A percentile compares a stretch with the other conserved stretches of the same genome.
phyloP scores from a whole-genome alignment of 2,797 vertebrate genomes.

The Meriones psammophilus region DNA sequence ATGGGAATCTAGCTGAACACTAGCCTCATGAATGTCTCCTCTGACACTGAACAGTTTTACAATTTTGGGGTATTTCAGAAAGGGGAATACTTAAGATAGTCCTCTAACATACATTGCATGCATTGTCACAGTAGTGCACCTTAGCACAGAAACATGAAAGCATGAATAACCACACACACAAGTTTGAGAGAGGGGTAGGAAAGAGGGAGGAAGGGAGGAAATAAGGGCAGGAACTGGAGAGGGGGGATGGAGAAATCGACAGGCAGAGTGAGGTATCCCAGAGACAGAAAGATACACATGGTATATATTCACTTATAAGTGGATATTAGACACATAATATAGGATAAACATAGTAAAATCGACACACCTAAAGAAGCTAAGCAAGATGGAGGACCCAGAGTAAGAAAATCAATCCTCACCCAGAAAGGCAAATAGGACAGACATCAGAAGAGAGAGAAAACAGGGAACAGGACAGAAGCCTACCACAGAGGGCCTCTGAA shows the following conservation, averaged over 20 bases:
- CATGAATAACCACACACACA: background rate
- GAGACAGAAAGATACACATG: too few species aligned
- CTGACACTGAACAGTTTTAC: background rate
- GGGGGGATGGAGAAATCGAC: accelerated
- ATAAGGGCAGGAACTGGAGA: background rate
- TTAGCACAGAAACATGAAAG: background rate
- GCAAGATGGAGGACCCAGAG: too few species aligned
- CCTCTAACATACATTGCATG: background rate
- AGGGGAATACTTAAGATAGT: background rate
- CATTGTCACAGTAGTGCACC: background rate
- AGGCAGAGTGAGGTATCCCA: too few species aligned
- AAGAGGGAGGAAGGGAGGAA: background rate
- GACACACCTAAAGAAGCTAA: too few species aligned
- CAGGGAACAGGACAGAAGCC: too few species aligned
- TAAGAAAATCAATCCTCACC: too few species aligned
- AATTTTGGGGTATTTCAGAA: accelerated
- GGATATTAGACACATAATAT: too few species aligned
- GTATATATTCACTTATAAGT: too few species aligned
- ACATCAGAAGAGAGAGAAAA: too few species aligned
- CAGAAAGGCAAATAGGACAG: too few species aligned
- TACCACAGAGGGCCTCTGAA: too few species aligned
- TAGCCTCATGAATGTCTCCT: background rate
- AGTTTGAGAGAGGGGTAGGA: background rate
- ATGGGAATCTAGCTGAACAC: background rate
- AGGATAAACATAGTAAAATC: too few species aligned